These are phyloP conservation scores for Haliclona indistincta DNA, from an alignment of 37 sponge, comb jelly and placozoan species.

Conservation along the genomic window DNA sequence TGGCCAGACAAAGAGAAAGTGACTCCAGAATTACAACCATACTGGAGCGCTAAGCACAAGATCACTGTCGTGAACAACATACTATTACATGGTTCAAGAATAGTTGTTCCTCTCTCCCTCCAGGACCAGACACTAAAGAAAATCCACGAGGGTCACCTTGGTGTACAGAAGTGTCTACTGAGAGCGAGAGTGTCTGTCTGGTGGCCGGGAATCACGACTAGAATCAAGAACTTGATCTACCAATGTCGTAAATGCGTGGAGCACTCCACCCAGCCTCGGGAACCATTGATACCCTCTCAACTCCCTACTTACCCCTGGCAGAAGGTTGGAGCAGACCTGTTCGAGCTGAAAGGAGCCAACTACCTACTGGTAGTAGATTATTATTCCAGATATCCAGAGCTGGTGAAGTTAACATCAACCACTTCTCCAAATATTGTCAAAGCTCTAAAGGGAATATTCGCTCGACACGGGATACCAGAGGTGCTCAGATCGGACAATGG, in stretches of 20 bases:
- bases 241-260: slow-evolving; percentile 6
- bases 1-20: slow-evolving; percentile 3
- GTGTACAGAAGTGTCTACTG: background rate
- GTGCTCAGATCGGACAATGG: slow-evolving; percentile 51
- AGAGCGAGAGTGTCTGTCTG: slow-evolving; percentile 18
- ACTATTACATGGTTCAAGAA: slow-evolving; percentile 7
- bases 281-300: slow-evolving; percentile 16
- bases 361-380: background rate
- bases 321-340: slow-evolving; percentile 16
- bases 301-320: slow-evolving; percentile 15
- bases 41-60: slow-evolving; percentile 7
- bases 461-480: slow-evolving; percentile 49
- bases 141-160: slow-evolving; percentile 8
- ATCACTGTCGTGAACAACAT: background rate
- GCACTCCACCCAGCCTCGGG: background rate
- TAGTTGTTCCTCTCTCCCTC: slow-evolving; percentile 14
- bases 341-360: slow-evolving; percentile 3
- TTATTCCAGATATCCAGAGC: slow-evolving; percentile 39
- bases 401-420: slow-evolving; percentile 24
- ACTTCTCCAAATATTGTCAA: slow-evolving; percentile 40
- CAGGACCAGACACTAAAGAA: background rate
- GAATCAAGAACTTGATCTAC: slow-evolving; percentile 31
- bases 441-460: slow-evolving; percentile 32
- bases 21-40: background rate
- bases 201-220: slow-evolving; percentile 39